phyloP scores from a whole-genome alignment of 2,888 invertebrate genomes.

The Ischnura elegans region DNA sequence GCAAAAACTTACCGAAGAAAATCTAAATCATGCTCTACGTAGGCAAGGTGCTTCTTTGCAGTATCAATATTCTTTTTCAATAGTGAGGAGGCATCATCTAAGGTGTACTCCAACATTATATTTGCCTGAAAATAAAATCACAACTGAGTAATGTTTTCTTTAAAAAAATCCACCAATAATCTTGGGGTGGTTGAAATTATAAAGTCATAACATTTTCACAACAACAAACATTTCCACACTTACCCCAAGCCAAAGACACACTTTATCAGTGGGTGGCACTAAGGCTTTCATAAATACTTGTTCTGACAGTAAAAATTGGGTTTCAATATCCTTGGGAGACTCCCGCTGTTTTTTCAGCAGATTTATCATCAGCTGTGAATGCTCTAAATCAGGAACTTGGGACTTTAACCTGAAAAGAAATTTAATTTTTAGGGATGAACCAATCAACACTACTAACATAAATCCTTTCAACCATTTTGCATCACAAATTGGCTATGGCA shows the following conservation, averaged over 20 bases:
- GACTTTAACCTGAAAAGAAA: conserved; percentile 83
- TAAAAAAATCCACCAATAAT: not conserved
- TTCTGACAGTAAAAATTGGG: conserved; percentile 95
- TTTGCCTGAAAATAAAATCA: conserved; percentile 81
- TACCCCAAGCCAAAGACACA: conserved; percentile 84
- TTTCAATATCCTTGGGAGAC: conserved; percentile 84
- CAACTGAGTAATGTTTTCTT: not conserved
- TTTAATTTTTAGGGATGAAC: not conserved
- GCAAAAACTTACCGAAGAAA: conserved; percentile 85
- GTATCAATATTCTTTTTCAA: conserved; percentile 90
- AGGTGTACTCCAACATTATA: conserved; percentile 97
- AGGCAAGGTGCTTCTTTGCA: conserved; percentile 90
- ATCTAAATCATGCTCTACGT: conserved; percentile 95
- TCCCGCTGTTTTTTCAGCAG: conserved; percentile 90
- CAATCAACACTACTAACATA: not conserved
- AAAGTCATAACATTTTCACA: not conserved
- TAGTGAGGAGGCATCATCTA: conserved; percentile 93
- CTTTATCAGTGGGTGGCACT: conserved; percentile 93
- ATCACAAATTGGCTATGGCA: too few species aligned
- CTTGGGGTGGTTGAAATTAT: not conserved
- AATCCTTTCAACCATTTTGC: too few species aligned
- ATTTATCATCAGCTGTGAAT: conserved; percentile 94
- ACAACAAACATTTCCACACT: conserved; percentile 73
- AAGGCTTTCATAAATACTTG: conserved; percentile 93
- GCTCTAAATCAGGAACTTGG: conserved; percentile 96